Percentiles rank a stretch among this genome's conserved stretches.
These are phyloP conservation scores for Tinamus guttatus DNA, from an alignment of 2,113 vertebrate species.

Conservation along the genomic window DNA sequence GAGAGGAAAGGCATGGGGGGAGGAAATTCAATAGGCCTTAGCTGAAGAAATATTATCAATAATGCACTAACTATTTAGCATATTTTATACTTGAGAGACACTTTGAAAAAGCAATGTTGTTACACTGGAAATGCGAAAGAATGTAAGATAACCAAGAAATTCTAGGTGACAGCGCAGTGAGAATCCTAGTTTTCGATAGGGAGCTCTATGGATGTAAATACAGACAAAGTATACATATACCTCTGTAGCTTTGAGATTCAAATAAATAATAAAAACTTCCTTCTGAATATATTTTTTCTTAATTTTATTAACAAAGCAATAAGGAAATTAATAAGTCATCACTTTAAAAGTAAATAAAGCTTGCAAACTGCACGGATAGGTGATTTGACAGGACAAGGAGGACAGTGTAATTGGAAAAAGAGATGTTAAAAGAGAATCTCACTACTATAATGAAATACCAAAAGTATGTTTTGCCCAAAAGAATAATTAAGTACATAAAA, in stretches of 20 bases:
- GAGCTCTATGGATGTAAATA: constrained; percentile 7
- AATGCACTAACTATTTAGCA: constrained; percentile 23
- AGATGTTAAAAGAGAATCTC: constrained; percentile 22
- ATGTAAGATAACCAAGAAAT: constrained; percentile 44
- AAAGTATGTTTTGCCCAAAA: background rate
- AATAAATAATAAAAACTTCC: background rate
- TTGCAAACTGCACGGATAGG: background rate
- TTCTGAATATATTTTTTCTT: constrained; percentile 7
- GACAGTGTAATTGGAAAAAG: background rate
- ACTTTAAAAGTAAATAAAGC: background rate
- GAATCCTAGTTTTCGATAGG: constrained; percentile 11
- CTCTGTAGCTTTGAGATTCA: background rate
- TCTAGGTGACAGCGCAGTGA: constrained; percentile 6
- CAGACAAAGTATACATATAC: background rate
- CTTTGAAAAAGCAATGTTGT: constrained; percentile 55
- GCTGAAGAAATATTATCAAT: constrained; percentile 47
- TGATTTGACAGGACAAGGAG: background rate
- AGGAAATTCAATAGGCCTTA: background rate
- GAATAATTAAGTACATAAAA: constrained; percentile 43
- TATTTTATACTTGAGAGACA: constrained; percentile 7
- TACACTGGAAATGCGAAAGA: background rate
- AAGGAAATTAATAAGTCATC: background rate
- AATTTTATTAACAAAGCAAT: constrained; percentile 15
- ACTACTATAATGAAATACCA: background rate
- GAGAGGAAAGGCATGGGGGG: too few relatives aligned